Conservation (phyloP, 2,113 vertebrate genomes). For the Apistogramma diplotaenia region DNA sequence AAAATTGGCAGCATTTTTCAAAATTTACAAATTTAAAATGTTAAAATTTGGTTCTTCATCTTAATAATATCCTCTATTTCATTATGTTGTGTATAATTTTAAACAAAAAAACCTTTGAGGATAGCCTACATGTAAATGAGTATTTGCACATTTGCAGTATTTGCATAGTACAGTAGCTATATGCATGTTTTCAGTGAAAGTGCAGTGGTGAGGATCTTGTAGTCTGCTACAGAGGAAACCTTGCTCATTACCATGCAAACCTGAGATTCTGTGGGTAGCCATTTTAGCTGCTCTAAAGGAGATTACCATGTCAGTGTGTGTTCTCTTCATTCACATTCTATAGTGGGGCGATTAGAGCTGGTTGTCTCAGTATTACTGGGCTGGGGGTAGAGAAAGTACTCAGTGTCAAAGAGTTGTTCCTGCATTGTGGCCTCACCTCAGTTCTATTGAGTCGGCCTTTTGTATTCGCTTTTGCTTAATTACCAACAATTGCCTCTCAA, state of each 20-base stretch:
- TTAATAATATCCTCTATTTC: not conserved
- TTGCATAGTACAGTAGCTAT: not conserved
- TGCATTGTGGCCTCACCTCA: slow-evolving; percentile 48
- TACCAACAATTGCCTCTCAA: slow-evolving; percentile 47
- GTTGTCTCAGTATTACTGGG: slow-evolving; percentile 61
- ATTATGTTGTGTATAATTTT: not conserved
- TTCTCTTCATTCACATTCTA: slow-evolving; percentile 9
- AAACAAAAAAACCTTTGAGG: not conserved
- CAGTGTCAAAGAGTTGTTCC: slow-evolving; percentile 57
- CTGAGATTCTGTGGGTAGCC: slow-evolving; percentile 47
- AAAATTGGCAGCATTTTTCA: not conserved
- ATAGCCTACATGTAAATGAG: not conserved
- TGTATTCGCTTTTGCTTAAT: slow-evolving; percentile 55
- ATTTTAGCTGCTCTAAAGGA: slow-evolving; percentile 45
- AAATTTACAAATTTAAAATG: not conserved
- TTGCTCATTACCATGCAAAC: slow-evolving; percentile 43
- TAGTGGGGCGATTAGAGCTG: slow-evolving; percentile 28
- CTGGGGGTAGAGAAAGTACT: slow-evolving; percentile 66
- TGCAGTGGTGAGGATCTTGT: not conserved
- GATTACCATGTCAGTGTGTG: slow-evolving; percentile 39
- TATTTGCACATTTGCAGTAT: not conserved
- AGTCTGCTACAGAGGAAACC: slow-evolving; percentile 10
- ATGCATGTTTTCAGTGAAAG: not conserved
- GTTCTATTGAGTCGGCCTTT: slow-evolving; percentile 40
- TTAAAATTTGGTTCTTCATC: not conserved